These are phyloP conservation scores for Melangyna quadrimaculata DNA, from an alignment of 2,888 invertebrate genomes.

Conservation along the genomic window DNA sequence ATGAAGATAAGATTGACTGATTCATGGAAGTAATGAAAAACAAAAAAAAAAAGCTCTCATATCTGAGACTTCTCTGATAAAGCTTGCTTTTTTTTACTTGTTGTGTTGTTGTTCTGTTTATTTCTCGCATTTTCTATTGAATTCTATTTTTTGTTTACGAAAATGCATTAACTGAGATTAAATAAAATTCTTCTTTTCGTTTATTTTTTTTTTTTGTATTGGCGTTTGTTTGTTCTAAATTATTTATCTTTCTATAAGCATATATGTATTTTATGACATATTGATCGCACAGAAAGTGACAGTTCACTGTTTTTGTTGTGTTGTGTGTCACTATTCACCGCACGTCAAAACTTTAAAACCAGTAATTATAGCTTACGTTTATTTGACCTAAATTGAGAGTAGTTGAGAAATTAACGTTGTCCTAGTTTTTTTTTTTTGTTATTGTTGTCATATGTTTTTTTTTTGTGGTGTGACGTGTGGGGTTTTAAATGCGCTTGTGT, in stretches of 20 bases:
- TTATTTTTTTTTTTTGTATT: no score
- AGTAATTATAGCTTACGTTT: background rate
- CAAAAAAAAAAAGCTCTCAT: conserved; percentile 14
- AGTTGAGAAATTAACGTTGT: background rate
- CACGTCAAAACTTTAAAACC: conserved; percentile 1
- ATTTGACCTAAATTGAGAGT: conserved; percentile 26
- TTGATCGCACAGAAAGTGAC: conserved; percentile 37
- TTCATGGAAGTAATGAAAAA: background rate
- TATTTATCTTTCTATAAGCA: background rate
- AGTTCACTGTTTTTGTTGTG: background rate
- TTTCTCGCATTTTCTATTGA: conserved; percentile 3
- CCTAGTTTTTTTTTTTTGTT: background rate
- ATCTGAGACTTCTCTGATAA: conserved; percentile 6
- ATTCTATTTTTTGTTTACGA: conserved; percentile 34
- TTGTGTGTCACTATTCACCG: background rate
- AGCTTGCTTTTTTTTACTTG: conserved; percentile 16
- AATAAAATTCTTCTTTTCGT: background rate
- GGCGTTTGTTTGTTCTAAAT: conserved; percentile 20
- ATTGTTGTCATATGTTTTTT: background rate
- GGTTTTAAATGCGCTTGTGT: background rate
- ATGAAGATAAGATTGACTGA: background rate
- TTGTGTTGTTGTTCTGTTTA: background rate
- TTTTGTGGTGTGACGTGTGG: background rate
- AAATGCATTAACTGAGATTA: conserved; percentile 16
- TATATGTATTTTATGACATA: conserved; percentile 24